phyloP scores from a whole-genome alignment of 2,797 vertebrate genomes.

The Lepilemur septentrionalis region DNA sequence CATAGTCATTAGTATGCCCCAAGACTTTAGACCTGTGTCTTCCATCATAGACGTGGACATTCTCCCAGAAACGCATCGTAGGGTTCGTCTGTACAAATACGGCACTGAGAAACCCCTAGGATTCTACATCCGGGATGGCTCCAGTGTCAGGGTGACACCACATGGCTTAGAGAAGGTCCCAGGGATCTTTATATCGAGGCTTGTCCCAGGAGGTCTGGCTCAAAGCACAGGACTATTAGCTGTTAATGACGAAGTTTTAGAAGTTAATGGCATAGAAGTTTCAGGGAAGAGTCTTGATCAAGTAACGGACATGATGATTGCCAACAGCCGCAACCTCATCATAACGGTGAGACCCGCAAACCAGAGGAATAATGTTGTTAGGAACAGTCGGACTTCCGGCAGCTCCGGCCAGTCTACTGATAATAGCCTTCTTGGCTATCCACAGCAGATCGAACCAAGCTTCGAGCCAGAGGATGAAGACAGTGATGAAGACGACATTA shows the following conservation, averaged over 20 bases:
- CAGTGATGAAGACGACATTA: conserved; percentile 94
- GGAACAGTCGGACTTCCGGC: conserved; percentile 91
- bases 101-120: conserved; percentile 97
- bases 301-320: conserved; percentile 99
- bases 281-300: conserved; percentile 96
- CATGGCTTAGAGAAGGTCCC: conserved; percentile 97
- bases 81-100: conserved; percentile 96
- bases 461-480: conserved; percentile 91
- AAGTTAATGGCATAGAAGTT: conserved; percentile 98
- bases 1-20: conserved; percentile 95
- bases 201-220: conserved; percentile 95
- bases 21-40: conserved; percentile 96
- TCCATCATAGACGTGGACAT: conserved; percentile 99
- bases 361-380: conserved; percentile 96
- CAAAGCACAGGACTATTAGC: conserved; percentile 97
- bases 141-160: conserved; percentile 94
- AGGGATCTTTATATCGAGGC: conserved; percentile 96
- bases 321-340: conserved; percentile 98
- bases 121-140: conserved; percentile 97
- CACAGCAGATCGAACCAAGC: conserved; percentile 88
- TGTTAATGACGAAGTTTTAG: conserved; percentile 97
- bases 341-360: conserved; percentile 97
- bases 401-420: conserved; percentile 96
- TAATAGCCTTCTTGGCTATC: conserved; percentile 89
- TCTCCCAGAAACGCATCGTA: conserved; percentile 95